Percentiles rank a stretch among this genome's conserved stretches.
These are phyloP conservation scores for Opisthograptis luteolata DNA, from an alignment of 2,888 invertebrate species.

Conservation along the genomic window DNA sequence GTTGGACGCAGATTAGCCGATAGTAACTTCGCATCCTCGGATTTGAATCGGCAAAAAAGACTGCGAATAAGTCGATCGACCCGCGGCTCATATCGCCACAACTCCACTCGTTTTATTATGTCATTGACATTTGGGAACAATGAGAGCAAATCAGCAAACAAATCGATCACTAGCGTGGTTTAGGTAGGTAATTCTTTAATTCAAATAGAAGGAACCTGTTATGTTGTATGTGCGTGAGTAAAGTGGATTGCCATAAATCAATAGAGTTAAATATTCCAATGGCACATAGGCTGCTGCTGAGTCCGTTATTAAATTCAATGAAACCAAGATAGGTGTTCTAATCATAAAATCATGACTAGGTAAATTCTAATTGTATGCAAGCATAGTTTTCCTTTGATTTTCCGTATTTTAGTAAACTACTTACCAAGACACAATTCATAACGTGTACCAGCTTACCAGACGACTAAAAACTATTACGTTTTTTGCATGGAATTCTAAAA, in stretches of 20 bases:
- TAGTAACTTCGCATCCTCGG: slow-evolving; percentile 27
- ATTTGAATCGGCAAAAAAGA: slow-evolving; percentile 55
- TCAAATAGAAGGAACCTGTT: too few species aligned
- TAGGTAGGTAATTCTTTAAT: slow-evolving; percentile 13
- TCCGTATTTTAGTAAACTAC: neutral
- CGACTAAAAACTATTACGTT: slow-evolving; percentile 54
- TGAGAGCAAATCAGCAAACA: slow-evolving; percentile 25
- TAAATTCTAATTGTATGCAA: too few species aligned
- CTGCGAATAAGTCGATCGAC: slow-evolving; percentile 49
- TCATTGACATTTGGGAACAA: slow-evolving; percentile 36
- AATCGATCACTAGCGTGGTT: slow-evolving; percentile 24
- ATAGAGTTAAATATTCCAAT: too few species aligned
- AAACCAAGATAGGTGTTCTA: too few species aligned
- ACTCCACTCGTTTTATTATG: slow-evolving; percentile 33
- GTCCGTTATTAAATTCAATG: too few species aligned
- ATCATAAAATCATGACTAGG: too few species aligned
- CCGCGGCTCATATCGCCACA: slow-evolving; percentile 37
- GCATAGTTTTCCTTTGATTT: neutral
- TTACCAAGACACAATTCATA: slow-evolving; percentile 11
- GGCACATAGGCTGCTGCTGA: too few species aligned
- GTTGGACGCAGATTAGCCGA: slow-evolving; percentile 19
- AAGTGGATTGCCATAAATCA: too few species aligned
- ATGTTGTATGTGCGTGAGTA: neutral
- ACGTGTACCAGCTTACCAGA: slow-evolving; percentile 39
- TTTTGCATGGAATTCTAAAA: slow-evolving; percentile 51